Evolutionary conservation across 2,113 vertebrate species (phyloP), one percentile per base, ranked within the genome.

Genomic region (Elachura formosa): DNA sequence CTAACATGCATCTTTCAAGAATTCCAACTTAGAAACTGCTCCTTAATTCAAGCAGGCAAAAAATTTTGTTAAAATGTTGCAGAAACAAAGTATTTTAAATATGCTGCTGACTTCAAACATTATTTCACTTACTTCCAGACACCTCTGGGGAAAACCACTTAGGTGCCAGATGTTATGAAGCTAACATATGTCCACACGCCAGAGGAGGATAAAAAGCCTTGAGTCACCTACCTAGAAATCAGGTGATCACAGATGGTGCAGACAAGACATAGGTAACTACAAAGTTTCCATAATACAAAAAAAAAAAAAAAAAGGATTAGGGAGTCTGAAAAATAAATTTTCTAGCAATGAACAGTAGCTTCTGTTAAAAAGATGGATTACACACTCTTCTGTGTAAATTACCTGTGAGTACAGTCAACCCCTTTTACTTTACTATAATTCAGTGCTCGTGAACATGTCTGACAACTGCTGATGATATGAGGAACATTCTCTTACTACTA

Each of bases 401-500:
- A 96, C 18, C 84, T 64, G 72, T 54, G 18, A 94, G 18, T 87
- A 89, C 13, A 5, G 49, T 23, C 59, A 79, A 64, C 26, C 26
- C 29, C 89, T 84, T 92, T 84, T 93, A 86, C 87, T 76, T 93
- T 33, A 93, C 76, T 78, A 22, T 84, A 93, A 96, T 78, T 96
- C 93, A 96, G 55, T 69, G 93, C 71, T 81, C 5, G 2, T 51
- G 71, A 95, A 72, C 8, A 5, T 33, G 34, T 58, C 68, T 76
- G 62, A 76, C 84, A 87, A 66, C 62, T 67, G 59, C 12, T 92
- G 90, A 85, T 73, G 77, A 96, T 62, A 96, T 1, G 3, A 96
- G 67, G 89, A 93, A 91, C 54, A 31, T 90, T 96, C 88, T 92
- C 92, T 76, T 97, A 43, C 51, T 95, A 68, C 62, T 91, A 93